Evolutionary conservation across 2,797 vertebrate species (phyloP), one percentile per base, ranked within the genome.

Genomic region (Enteromius treurensis): DNA sequence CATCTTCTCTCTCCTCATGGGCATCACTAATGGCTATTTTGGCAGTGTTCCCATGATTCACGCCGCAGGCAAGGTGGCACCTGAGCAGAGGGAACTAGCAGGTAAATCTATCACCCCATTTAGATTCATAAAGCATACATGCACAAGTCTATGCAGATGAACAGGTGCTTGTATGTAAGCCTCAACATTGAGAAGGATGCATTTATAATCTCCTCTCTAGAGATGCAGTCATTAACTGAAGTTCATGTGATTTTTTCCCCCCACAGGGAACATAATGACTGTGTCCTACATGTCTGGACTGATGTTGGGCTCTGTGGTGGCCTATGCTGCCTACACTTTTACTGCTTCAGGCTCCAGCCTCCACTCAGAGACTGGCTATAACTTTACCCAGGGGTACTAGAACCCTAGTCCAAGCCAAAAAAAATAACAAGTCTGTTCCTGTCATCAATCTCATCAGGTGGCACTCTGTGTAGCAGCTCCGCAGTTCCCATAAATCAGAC

Each of bases 11-110:
- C 95, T 99, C 37, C 96, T 99, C 80, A 97, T 99, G 97, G 98
- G 98, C 51, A 96, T 99, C 89, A 98, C 96, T 91, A 99, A 98
- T 0, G 98, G 98, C 40, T 99, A 99, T 90, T 98, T 99, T 0
- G 97, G 98, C 86, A 99, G 98, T 0, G 97, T 99, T 67, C 98
- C 98, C 67, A 99, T 99, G 98, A 99, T 99, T 88, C 95, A 97
- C 90, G 98, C 98, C 0, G 97, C 97, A 0, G 96, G 98, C 21
- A 97, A 96, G 92, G 97, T 99, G 85, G 95, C 95, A 21, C 97
- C 97, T 0, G 96, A 97, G 86, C 98, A 99, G 93, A 94, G 97
- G 81, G 98, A 99, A 90, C 90, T 99, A 86, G 97, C 98, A 94
- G 98, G 98, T 99, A 91, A 91, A 95, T 64, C 7, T 34, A 37